Conservation (phyloP, 2,797 vertebrate species). For the Rhynchonycteris naso region DNA sequence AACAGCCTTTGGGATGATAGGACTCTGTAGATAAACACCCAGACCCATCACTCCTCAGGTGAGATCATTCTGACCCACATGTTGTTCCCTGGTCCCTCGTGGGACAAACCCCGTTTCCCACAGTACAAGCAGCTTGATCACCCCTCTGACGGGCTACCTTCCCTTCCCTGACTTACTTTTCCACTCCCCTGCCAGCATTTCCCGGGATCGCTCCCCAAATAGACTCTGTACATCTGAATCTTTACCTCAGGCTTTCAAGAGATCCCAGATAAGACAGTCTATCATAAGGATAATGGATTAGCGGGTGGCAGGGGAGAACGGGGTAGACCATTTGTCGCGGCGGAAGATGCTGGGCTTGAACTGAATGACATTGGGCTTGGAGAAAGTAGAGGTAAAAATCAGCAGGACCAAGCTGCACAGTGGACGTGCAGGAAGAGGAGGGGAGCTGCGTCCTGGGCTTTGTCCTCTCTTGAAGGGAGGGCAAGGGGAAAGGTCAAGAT, state of each 20-base stretch:
- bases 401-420: neutral
- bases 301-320: neutral
- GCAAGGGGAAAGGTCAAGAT: slow-evolving; percentile 47
- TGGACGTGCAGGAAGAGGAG: neutral
- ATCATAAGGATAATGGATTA: neutral
- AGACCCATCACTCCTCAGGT: neutral
- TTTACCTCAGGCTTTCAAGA: neutral
- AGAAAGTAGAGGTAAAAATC: neutral
- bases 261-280: neutral
- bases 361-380: accelerated
- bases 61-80: neutral
- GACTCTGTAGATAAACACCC: neutral
- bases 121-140: neutral
- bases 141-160: neutral
- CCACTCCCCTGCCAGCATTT: neutral
- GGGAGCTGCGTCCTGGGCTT: slow-evolving; percentile 48
- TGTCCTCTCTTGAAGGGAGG: neutral
- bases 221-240: neutral
- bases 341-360: neutral
- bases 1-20: neutral
- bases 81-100: neutral
- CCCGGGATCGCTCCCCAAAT: neutral
- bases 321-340: neutral
- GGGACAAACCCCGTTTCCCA: neutral
- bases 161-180: neutral